phyloP scores from a whole-genome alignment of 64 coral and sea anemone species.

The Hydrozoanthus tunicans region DNA sequence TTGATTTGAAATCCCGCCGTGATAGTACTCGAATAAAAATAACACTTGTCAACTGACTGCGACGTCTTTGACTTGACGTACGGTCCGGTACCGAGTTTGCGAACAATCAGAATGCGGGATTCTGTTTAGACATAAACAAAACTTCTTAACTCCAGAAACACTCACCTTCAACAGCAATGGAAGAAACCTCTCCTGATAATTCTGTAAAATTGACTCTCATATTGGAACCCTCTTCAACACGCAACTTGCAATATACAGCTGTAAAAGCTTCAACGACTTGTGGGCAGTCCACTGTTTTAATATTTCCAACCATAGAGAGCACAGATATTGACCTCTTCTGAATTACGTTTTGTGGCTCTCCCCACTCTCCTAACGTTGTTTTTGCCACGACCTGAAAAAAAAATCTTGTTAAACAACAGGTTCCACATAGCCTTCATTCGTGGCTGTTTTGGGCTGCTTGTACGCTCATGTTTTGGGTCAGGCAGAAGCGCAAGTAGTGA shows the following conservation, averaged over 20 bases:
- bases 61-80: no score
- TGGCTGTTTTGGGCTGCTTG: no score
- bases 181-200: not conserved
- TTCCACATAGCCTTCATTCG: no score
- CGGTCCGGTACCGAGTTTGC: no score
- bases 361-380: conserved; percentile 40
- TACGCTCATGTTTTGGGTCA: no score
- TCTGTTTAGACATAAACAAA: not conserved
- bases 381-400: not conserved
- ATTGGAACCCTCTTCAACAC: not conserved
- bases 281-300: not conserved
- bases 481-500: no score
- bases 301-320: not conserved
- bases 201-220: conserved; percentile 2
- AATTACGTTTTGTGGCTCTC: conserved; percentile 12
- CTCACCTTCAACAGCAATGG: not conserved
- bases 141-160: not conserved
- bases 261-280: conserved; percentile 1
- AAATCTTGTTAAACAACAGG: no score
- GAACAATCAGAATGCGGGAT: no score
- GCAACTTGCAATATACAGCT: not conserved
- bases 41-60: no score
- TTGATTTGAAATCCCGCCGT: no score
- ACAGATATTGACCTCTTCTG: not conserved
- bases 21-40: no score